Evolutionary conservation across 2,113 vertebrate genomes (phyloP), one percentile per base, ranked within the genome.

Genomic region (Nyctibius bracteatus): DNA sequence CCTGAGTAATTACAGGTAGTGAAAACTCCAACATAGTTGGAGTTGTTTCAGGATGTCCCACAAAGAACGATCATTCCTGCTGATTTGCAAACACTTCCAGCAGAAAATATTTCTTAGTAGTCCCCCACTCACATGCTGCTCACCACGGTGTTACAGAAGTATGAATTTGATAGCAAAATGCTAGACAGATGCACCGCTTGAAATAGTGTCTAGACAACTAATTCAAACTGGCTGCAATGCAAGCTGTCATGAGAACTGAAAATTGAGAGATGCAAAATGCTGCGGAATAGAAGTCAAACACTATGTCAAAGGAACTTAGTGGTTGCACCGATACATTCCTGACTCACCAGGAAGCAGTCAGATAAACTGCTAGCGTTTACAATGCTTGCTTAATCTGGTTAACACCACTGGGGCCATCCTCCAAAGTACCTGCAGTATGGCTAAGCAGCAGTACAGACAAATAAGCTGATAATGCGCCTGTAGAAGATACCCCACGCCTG

Each of bases 241-340:
- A 59, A 79, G 65, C 77, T 95, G 65, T 62, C 73, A 59, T 16
- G 15, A 82, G 78, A 86, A 89, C 80, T 6, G 59, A 63, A 72
- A 87, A 75, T 33, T 43, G 33, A 63, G 66, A 81, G 51, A 73
- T 14, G 12, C 27, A 77, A 77, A 88, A 71, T 2, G n/a, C 41
- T 73, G 80, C 3, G 7, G 39, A 57, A 79, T 19, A 44, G 18
- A 66, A 92, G 37, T 19, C 25, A 78, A 74, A 55, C 43, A 22
- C 55, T 41, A 27, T 1, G 20, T 63, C 66, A 58, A 57, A 70
- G 71, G 33, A 77, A 44, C 12, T 9, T 6, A 6, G n/a, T 11
- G 9, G 31, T 3, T 44, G 31, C 2, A 23, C 11, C 0, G 0
- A 81, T 16, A 46, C 22, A 8, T 58, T 80, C 83, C 59, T 10